Evolutionary conservation across 2,797 vertebrate species (phyloP), one percentile per base, ranked within the genome.

Genomic region (Todus mexicanus): DNA sequence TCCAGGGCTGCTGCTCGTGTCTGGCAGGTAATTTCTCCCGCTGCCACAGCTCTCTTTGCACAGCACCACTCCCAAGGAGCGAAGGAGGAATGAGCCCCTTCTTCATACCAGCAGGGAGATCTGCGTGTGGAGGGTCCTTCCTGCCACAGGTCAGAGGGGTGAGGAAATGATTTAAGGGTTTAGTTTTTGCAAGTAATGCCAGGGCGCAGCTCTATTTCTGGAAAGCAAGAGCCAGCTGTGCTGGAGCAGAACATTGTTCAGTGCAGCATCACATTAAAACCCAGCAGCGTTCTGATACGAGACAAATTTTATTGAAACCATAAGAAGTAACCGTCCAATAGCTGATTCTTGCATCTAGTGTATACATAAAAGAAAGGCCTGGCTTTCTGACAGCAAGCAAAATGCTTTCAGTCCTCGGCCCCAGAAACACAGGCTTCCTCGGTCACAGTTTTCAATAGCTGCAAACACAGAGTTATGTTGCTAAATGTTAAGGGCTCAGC

Each of bases 401-500:
- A 95, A 95, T 92, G 66, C 63, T 95, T 94, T 79, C 87, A 85
- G 47, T 75, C 83, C 80, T 93, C 71, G 7, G 90, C 51, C 84
- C 75, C 79, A 94, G 89, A 93, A 94, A 93, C 2, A 2, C 79
- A 84, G 84, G 60, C 92, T 94, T 89, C 77, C 70, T 94, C 4
- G 10, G 93, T 96, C 95, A 74, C 70, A 84, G 87, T 91, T 92
- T 96, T 96, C 92, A 96, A 89, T 95, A 85, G 83, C 91, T 94
- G 84, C 90, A 96, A 95, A 95, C 84, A 83, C 84, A 57, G 71
- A 94, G 75, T 84, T 95, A 89, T 96, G 95, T 90, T 95, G 90
- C 94, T 96, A 93, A 96, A 92, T 95, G 82, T 73, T 94, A 95
- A 92, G 56, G 78, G 90, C 91, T 95, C 93, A 92, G 92, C 91